Evolutionary conservation across 1,140 invertebrate genomes (phyloP), one percentile per base, ranked within the genome.

Genomic region (Ceratina japonica): DNA sequence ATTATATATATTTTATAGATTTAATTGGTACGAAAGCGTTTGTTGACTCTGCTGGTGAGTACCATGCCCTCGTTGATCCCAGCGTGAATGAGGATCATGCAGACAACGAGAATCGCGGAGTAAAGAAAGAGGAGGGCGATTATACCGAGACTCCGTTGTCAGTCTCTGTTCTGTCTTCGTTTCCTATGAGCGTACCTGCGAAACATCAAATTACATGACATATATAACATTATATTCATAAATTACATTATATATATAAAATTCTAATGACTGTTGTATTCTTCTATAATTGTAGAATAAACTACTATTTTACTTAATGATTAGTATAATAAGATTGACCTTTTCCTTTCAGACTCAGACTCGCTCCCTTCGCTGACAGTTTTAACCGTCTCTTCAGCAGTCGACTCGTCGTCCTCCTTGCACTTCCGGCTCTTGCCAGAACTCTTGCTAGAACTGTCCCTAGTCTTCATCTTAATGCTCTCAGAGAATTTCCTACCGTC

Each of bases 131-230:
- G 92, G 18, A 94, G 90, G 22, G 93, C 93, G 84, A 93, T 90
- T 31, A 94, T 93, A 85, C 92, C 94, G 58, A 93, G 88, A 87
- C 92, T 93, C 89, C 93, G 92, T 87, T 94, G 94, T 94, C 94
- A 94, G 90, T 94, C 92, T 65, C 90, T 91, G 10, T 89, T 78
- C 16, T 90, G 88, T 31, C 87, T 90, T 68, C 86, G 86, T 63
- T 87, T 91, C 72, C 86, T 88, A 77, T 85, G 88, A 54, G 49
- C 87, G 81, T 87, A 89, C 24, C 88, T 91, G 74, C n/a, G 10
- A 24, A 56, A 22, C 27, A 5, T n/a, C n/a, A n/a, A 65, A 15
- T 49, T n/a, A 16, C n/a, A n/a, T n/a, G n/a, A n/a, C n/a, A n/a
- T n/a, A n/a, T n/a, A n/a, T n/a, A n/a, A n/a, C n/a, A n/a, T n/a